Percentiles rank a stretch among this genome's conserved stretches.
Evolutionary conservation across 35 echinoderm and acorn worm species (phyloP).

Genomic region (Amphiura filiformis): DNA sequence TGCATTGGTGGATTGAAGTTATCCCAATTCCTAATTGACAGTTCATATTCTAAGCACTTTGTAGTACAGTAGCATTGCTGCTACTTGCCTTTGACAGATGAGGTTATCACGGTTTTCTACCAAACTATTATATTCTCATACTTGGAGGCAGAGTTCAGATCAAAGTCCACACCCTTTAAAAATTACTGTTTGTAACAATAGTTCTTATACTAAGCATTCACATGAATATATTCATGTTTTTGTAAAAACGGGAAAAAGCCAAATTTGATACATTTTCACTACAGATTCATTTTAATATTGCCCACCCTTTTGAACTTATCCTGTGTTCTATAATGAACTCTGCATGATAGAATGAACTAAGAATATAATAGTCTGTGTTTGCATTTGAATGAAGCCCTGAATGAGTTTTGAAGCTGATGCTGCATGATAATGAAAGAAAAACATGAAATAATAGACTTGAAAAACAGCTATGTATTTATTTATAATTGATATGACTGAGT

Average conservation of each 20-base stretch:
- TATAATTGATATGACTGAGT: not conserved
- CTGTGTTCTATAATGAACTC: no score
- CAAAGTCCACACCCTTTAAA: not conserved
- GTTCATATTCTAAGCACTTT: not conserved
- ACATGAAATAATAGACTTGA: no score
- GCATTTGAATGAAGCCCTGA: slow-evolving; percentile 3
- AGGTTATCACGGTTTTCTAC: not conserved
- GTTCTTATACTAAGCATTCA: no score
- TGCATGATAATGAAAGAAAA: not conserved
- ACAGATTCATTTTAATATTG: no score
- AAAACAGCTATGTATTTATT: no score
- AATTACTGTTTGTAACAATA: no score
- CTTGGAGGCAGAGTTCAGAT: not conserved
- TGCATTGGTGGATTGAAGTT: not conserved
- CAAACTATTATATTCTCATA: not conserved
- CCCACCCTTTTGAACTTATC: no score
- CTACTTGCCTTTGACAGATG: not conserved
- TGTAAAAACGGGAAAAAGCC: no score
- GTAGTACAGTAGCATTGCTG: not conserved
- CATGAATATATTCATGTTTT: no score
- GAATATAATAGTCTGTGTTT: not conserved
- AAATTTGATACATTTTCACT: no score
- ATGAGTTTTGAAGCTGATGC: slow-evolving; percentile 14
- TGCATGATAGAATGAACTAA: no score
- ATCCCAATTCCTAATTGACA: not conserved